Percentiles rank a stretch among this genome's conserved stretches.
These are phyloP conservation scores for Halcyon senegalensis DNA, from an alignment of 2,113 vertebrate species.

Conservation along the genomic window DNA sequence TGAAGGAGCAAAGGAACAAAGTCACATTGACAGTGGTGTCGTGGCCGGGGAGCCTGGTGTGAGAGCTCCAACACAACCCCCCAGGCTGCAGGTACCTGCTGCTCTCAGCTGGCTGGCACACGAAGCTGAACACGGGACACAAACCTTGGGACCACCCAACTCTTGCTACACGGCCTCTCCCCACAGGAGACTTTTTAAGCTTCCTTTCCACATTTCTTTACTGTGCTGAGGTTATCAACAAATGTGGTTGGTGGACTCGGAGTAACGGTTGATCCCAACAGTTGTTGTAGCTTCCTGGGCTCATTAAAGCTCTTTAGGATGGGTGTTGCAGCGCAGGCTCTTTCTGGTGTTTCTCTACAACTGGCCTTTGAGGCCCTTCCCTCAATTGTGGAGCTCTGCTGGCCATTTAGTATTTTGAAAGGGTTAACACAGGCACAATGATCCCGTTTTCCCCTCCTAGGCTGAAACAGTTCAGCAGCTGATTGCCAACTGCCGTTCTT, in stretches of 20 bases:
- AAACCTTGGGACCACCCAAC: background rate
- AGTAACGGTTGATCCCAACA: background rate
- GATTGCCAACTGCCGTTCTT: background rate
- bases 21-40: constrained; percentile 91
- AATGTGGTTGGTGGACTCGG: background rate
- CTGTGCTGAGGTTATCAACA: background rate
- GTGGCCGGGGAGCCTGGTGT: constrained; percentile 90
- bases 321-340: background rate
- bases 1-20: constrained; percentile 91
- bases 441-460: background rate
- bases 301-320: background rate
- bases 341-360: background rate
- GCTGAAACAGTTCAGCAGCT: background rate
- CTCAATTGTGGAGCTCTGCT: background rate
- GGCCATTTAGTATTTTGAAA: background rate
- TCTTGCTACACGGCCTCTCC: background rate
- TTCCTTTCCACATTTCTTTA: background rate
- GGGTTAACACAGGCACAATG: background rate
- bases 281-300: background rate
- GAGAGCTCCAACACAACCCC: background rate
- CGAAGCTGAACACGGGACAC: background rate
- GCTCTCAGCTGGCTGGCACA: background rate
- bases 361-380: background rate
- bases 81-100: fast-evolving
- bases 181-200: background rate